phyloP scores from a whole-genome alignment of 2,113 vertebrate genomes.

The Oreotrochilus melanogaster region DNA sequence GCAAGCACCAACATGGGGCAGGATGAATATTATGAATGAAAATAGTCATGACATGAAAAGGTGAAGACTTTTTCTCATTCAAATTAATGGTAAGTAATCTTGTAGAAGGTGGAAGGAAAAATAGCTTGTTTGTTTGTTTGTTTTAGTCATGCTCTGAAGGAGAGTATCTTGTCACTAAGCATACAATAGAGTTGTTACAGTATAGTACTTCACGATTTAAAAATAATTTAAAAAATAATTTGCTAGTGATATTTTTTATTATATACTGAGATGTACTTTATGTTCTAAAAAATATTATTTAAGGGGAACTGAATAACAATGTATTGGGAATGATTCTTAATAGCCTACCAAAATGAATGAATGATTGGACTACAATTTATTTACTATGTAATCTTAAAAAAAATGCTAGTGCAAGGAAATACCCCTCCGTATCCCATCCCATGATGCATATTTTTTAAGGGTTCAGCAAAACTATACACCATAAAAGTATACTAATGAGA shows the following conservation, averaged over 20 bases:
- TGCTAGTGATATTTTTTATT: not conserved
- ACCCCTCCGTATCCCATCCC: not conserved
- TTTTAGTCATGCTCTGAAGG: not conserved
- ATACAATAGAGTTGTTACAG: not conserved
- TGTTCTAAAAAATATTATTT: not conserved
- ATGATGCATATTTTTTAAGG: not conserved
- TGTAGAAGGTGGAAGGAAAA: not conserved
- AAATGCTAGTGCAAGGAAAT: not conserved
- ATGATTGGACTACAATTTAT: not conserved
- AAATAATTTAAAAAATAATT: not conserved
- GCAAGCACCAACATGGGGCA: not conserved
- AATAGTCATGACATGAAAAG: not conserved
- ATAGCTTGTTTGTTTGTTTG: not conserved
- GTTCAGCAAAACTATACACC: not conserved
- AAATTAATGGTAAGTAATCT: not conserved
- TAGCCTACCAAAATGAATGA: not conserved
- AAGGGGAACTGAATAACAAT: not conserved
- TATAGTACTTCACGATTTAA: not conserved
- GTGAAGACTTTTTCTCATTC: not conserved
- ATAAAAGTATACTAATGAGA: not conserved
- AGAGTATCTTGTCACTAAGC: not conserved
- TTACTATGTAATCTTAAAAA: not conserved
- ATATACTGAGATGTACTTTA: not conserved
- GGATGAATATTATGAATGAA: not conserved
- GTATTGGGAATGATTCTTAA: not conserved